Percentiles rank a stretch among this genome's conserved stretches.
These are phyloP conservation scores for Drosophila falleni DNA, from an alignment of 2,888 invertebrate species.

Conservation along the genomic window DNA sequence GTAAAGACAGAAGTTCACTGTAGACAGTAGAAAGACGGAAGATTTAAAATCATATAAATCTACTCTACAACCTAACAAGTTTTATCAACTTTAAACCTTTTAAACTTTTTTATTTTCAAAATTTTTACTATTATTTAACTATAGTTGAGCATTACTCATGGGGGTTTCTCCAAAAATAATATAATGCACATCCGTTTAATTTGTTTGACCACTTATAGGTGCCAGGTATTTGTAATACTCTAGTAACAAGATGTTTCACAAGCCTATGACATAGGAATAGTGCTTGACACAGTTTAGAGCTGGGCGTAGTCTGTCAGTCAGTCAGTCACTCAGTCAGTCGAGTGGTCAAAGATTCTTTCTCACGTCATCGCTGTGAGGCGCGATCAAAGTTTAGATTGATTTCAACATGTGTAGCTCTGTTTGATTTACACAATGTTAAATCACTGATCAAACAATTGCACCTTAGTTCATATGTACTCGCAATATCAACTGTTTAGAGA, in stretches of 20 bases:
- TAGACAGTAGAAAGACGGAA: not conserved
- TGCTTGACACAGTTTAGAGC: slow-evolving; percentile 18
- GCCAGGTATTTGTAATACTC: slow-evolving; percentile 3
- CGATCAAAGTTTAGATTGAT: slow-evolving; percentile 33
- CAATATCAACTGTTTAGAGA: not conserved
- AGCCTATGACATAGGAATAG: not conserved
- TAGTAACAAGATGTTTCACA: slow-evolving; percentile 1
- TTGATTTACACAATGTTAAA: slow-evolving; percentile 38
- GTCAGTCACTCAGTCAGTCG: not conserved
- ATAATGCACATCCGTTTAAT: slow-evolving; percentile 12
- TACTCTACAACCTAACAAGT: too few species aligned
- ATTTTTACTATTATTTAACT: not conserved
- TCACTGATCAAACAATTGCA: slow-evolving; percentile 32
- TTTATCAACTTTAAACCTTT: not conserved
- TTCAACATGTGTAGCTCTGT: slow-evolving; percentile 18
- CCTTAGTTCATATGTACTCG: slow-evolving; percentile 7
- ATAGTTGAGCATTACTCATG: slow-evolving; percentile 4
- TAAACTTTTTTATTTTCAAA: not conserved
- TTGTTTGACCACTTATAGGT: slow-evolving; percentile 17
- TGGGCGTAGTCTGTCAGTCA: not conserved
- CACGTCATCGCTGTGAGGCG: slow-evolving; percentile 30
- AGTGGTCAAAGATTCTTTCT: slow-evolving; percentile 34
- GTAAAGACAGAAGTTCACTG: not conserved
- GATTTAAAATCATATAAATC: not conserved
- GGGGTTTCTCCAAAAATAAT: slow-evolving; percentile 7